These are phyloP conservation scores for Uropetala carovei DNA, from an alignment of 2,888 invertebrate species.

Conservation along the genomic window DNA sequence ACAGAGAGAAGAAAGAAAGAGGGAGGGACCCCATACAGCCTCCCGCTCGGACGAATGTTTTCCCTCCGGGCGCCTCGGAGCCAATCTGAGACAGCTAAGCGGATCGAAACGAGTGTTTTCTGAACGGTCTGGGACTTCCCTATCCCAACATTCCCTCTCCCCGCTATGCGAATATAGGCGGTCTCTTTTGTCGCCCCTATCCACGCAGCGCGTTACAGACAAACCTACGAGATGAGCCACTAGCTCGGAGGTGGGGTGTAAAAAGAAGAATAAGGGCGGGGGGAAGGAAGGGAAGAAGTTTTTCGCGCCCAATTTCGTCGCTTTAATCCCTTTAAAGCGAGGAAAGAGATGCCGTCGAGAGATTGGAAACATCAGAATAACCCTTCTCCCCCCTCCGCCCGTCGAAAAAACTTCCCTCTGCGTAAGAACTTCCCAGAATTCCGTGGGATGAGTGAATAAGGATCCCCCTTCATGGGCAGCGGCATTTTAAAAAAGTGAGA, in stretches of 20 bases:
- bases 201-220: neutral
- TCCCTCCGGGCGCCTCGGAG: neutral
- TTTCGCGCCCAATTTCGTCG: conserved; percentile 1
- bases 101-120: conserved; percentile 12
- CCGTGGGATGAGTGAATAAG: conserved; percentile 25
- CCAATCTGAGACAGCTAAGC: neutral
- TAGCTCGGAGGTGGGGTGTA: neutral
- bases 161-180: neutral
- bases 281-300: neutral
- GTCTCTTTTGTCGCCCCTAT: neutral
- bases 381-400: neutral
- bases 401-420: neutral
- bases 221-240: neutral
- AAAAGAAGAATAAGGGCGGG: neutral
- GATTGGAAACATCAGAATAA: neutral
- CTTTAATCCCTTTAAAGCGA: conserved; percentile 10
- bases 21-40: neutral
- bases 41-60: neutral
- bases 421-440: neutral
- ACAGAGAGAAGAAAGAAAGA: neutral
- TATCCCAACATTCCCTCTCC: neutral
- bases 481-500: neutral
- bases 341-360: conserved; percentile 35
- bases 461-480: neutral
- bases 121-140: neutral